Conservation (phyloP, 2,888 invertebrate species). For the Oegoconia quadripuncta region DNA sequence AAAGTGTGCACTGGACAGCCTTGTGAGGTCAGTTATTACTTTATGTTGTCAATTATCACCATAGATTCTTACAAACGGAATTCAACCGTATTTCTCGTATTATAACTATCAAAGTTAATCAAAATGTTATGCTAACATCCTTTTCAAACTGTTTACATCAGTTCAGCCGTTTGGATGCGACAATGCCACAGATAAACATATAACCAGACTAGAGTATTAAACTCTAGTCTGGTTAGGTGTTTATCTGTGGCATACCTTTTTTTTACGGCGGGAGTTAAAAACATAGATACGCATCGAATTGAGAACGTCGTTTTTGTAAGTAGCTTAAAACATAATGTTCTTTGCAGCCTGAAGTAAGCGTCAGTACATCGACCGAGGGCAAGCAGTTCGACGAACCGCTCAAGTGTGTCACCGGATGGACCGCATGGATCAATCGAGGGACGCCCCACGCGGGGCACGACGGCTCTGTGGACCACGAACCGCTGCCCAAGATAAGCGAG, state of each 20-base stretch:
- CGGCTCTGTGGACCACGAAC: constrained; percentile 66
- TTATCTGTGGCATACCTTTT: too few species aligned
- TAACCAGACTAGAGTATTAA: too few species aligned
- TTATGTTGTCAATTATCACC: too few species aligned
- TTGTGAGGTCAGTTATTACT: constrained; percentile 63
- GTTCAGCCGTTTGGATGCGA: too few species aligned
- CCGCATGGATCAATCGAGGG: constrained; percentile 86
- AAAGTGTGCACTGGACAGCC: constrained; percentile 85
- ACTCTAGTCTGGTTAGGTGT: too few species aligned
- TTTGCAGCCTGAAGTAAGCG: constrained; percentile 5
- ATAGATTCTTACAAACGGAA: too few species aligned
- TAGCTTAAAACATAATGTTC: not conserved
- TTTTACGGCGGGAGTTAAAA: too few species aligned
- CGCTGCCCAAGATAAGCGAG: constrained; percentile 70
- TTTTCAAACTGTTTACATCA: too few species aligned
- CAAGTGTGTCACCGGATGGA: constrained; percentile 86
- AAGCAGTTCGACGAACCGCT: constrained; percentile 54
- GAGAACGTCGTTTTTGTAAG: not conserved
- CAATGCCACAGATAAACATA: too few species aligned
- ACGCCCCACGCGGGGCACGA: constrained; percentile 42
- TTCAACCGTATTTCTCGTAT: too few species aligned
- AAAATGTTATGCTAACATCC: too few species aligned
- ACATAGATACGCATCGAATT: not conserved
- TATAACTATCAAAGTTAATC: too few species aligned
- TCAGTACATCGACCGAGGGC: constrained; percentile 31